These are phyloP conservation scores for Cynaeus angustus DNA, from an alignment of 2,888 invertebrate genomes.

Conservation along the genomic window DNA sequence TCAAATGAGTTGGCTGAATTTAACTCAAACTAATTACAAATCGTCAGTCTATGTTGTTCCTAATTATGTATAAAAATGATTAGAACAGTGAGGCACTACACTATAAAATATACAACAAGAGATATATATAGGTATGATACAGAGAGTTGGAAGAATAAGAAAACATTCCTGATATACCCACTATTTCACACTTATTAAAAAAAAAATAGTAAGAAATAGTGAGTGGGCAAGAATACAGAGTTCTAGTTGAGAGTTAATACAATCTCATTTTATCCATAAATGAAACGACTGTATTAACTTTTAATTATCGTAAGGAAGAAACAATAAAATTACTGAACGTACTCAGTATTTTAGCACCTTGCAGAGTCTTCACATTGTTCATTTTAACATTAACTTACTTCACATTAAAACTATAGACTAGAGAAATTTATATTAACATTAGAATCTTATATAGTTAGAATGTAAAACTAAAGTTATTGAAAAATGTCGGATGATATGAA, in stretches of 20 bases:
- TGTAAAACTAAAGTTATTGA: slow-evolving; percentile 44
- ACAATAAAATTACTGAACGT: slow-evolving; percentile 49
- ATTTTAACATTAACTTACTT: slow-evolving; percentile 33
- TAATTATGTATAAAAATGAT: slow-evolving; percentile 54
- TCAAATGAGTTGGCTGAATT: slow-evolving; percentile 45
- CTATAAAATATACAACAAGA: slow-evolving; percentile 47
- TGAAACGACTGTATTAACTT: neutral
- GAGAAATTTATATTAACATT: slow-evolving; percentile 46
- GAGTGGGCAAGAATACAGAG: slow-evolving; percentile 41
- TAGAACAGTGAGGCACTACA: slow-evolving; percentile 55
- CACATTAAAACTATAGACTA: slow-evolving; percentile 46
- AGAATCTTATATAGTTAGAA: slow-evolving; percentile 42
- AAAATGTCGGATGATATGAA: slow-evolving; percentile 22
- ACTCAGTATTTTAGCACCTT: slow-evolving; percentile 48
- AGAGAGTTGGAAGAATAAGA: slow-evolving; percentile 43
- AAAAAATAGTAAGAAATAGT: slow-evolving; percentile 2
- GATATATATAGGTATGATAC: slow-evolving; percentile 15
- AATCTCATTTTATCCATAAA: neutral
- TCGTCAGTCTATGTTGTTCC: slow-evolving; percentile 55
- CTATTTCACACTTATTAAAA: slow-evolving; percentile 6
- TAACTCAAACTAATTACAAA: slow-evolving; percentile 47
- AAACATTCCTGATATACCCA: slow-evolving; percentile 45
- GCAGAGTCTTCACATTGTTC: slow-evolving; percentile 45
- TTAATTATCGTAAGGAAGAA: slow-evolving; percentile 42
- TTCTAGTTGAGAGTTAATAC: neutral